Evolutionary conservation across 2,113 vertebrate species (phyloP), one percentile per base, ranked within the genome.

Genomic region (Garra rufa): DNA sequence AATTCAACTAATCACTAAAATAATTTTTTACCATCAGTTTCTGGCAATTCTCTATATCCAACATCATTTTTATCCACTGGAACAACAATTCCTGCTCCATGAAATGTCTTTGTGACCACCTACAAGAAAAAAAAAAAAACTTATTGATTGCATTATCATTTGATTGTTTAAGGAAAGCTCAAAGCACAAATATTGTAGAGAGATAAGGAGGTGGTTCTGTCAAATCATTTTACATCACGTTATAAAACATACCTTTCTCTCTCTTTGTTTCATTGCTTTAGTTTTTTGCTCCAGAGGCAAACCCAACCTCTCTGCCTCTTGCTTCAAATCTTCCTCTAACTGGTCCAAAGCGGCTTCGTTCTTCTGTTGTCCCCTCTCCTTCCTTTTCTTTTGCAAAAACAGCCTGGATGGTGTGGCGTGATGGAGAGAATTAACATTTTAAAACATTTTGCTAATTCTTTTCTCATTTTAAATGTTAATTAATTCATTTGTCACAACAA

Each of bases 101-200:
- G 97, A 91, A 99, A 99, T 0, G 97, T 96, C 93, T 97, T 99
- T 69, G 96, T 95, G 82, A 98, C 97, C 10, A 97, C 97, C 98
- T 99, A 85, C 82, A 9, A 17, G 19, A 26, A 50, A 50, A 50
- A 28, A 19, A 73, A 7, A 21, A 3, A n/a, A 59, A 59, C 24
- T 61, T 61, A 26, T 10, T 26, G 59, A 61, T 26, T 24, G 24
- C 59, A 61, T 55, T 55, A 55, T 52, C 6, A 52, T 44, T 48
- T n/a, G n/a, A n/a, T n/a, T n/a, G n/a, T n/a, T n/a, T n/a, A n/a
- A n/a, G n/a, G n/a, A n/a, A n/a, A n/a, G n/a, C n/a, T n/a, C n/a
- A n/a, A n/a, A n/a, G n/a, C n/a, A n/a, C n/a, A n/a, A n/a, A n/a
- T n/a, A n/a, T n/a, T n/a, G n/a, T n/a, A n/a, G n/a, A n/a, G n/a